Percentiles rank a stretch among this genome's conserved stretches.
These are phyloP conservation scores for Ypsolopha sequella DNA, from an alignment of 2,888 invertebrate species.

Conservation along the genomic window DNA sequence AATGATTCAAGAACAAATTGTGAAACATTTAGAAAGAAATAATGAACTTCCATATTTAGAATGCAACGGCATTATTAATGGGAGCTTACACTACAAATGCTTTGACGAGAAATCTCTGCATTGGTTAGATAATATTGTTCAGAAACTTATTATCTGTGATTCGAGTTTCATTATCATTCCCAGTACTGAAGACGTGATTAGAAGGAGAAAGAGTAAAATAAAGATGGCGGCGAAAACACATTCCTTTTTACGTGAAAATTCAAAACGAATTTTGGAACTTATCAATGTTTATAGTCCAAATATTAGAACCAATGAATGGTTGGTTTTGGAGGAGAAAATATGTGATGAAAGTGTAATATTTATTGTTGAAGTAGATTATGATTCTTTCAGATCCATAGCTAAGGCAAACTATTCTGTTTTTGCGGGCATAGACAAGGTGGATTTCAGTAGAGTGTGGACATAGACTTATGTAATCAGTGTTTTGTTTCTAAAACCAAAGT, in stretches of 20 bases:
- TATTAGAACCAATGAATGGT: not conserved
- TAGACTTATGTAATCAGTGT: not conserved
- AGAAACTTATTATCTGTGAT: not conserved
- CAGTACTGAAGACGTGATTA: not conserved
- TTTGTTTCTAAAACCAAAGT: no score
- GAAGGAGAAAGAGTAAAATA: not conserved
- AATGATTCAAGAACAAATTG: not conserved
- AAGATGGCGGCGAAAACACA: constrained; percentile 1
- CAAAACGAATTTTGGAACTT: not conserved
- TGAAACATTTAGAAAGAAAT: not conserved
- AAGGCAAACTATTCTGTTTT: not conserved
- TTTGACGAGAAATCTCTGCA: not conserved
- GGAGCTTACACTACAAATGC: not conserved
- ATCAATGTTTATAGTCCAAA: not conserved
- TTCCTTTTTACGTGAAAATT: not conserved
- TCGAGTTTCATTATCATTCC: not conserved
- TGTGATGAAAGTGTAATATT: not conserved
- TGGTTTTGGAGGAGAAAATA: not conserved
- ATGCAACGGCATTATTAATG: not conserved
- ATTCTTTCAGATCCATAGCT: not conserved
- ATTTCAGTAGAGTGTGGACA: not conserved
- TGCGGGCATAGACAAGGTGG: constrained; percentile 1
- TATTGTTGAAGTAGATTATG: not conserved
- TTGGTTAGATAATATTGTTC: not conserved
- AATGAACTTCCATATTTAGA: not conserved